These are phyloP conservation scores for Heliconius hermathena DNA, from an alignment of 1,140 invertebrate species.

Conservation along the genomic window DNA sequence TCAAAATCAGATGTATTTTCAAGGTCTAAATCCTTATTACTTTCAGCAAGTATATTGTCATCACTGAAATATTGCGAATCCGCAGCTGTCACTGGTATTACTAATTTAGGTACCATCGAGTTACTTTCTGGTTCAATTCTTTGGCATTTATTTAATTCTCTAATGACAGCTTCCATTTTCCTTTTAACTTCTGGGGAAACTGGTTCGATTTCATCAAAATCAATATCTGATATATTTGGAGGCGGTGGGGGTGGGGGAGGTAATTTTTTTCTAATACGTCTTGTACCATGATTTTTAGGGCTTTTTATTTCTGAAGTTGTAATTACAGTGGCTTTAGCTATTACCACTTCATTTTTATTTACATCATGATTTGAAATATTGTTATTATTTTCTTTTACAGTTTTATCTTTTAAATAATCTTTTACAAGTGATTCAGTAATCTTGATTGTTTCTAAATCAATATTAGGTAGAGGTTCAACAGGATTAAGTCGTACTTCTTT, in stretches of 20 bases:
- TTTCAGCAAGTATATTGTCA: conserved; percentile 52
- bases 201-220: conserved; percentile 50
- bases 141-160: conserved; percentile 78
- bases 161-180: conserved; percentile 83
- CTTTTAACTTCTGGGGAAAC: conserved; percentile 80
- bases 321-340: conserved; percentile 1
- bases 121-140: conserved; percentile 65
- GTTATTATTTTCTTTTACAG: conserved; percentile 24
- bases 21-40: conserved; percentile 48
- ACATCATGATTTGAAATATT: conserved; percentile 24
- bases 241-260: conserved; percentile 78
- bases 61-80: conserved; percentile 67
- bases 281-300: conserved; percentile 61
- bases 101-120: conserved; percentile 62
- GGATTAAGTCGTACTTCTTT: conserved; percentile 48
- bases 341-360: conserved; percentile 23
- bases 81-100: conserved; percentile 71
- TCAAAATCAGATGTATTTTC: conserved; percentile 83
- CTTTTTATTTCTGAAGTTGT: conserved; percentile 50
- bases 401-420: conserved; percentile 41
- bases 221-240: conserved; percentile 39
- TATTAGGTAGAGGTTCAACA: conserved; percentile 45
- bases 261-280: conserved; percentile 68
- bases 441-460: conserved; percentile 44
- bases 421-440: conserved; percentile 44